phyloP scores from a whole-genome alignment of 2,113 vertebrate genomes.

The Aix galericulata region DNA sequence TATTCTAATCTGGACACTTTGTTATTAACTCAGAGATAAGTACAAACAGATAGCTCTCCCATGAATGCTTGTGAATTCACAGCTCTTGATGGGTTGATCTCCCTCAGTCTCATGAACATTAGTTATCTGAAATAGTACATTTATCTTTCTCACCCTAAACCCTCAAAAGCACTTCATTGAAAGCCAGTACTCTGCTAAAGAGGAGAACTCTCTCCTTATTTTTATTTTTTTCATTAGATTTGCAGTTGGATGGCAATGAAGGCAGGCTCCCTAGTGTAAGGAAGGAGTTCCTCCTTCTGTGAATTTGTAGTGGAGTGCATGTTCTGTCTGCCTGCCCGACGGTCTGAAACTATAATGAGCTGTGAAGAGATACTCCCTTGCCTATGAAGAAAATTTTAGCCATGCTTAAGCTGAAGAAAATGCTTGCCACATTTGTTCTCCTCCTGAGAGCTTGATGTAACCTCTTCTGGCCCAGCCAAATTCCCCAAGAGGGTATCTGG shows the following conservation, averaged over 20 bases:
- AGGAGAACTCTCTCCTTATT: not conserved
- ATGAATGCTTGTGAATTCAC: not conserved
- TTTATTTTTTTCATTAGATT: not conserved
- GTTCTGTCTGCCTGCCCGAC: not conserved
- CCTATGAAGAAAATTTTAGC: not conserved
- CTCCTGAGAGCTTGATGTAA: rapidly evolving
- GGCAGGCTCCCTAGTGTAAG: not conserved
- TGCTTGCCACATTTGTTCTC: not conserved
- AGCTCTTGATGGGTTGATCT: not conserved
- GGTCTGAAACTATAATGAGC: not conserved
- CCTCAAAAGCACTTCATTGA: not conserved
- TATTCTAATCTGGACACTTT: not conserved
- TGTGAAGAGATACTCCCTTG: not conserved
- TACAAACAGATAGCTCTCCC: not conserved
- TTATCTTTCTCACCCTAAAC: not conserved
- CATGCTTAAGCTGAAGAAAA: not conserved
- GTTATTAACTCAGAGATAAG: not conserved
- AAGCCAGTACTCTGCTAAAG: not conserved
- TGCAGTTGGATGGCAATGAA: not conserved
- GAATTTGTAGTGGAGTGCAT: not conserved
- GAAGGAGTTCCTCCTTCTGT: not conserved
- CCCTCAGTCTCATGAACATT: not conserved
- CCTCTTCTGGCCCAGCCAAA: not conserved
- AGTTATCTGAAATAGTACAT: not conserved
- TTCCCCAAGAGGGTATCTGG: not conserved